A percentile compares a stretch with the other conserved stretches of the same genome.
phyloP scores from a whole-genome alignment of 2,888 invertebrate genomes.

The Plagodis pulveraria region DNA sequence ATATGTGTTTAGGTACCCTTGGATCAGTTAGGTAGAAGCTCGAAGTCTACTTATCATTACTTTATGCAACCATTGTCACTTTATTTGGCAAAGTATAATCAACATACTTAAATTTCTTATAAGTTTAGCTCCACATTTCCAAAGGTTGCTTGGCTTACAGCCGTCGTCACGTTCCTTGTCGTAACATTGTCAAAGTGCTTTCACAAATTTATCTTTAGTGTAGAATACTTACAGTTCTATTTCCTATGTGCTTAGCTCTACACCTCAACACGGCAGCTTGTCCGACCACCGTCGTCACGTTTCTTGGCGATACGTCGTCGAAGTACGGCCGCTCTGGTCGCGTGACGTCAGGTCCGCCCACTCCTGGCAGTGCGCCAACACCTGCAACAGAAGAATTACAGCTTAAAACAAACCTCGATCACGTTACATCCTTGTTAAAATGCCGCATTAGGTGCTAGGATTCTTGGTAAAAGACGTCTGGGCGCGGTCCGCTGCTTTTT shows the following conservation, averaged over 20 bases:
- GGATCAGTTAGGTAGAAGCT: no score
- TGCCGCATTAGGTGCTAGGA: no score
- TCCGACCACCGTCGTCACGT: conserved; percentile 93
- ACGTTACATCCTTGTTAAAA: no score
- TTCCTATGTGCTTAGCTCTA: conserved; percentile 93
- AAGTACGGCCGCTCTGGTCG: conserved; percentile 90
- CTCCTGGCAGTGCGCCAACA: conserved; percentile 57
- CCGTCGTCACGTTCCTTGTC: neutral
- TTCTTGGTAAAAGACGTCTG: no score
- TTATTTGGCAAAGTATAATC: no score
- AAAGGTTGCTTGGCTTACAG: neutral
- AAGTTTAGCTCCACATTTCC: no score
- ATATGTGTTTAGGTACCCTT: no score
- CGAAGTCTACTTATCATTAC: no score
- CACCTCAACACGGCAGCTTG: conserved; percentile 92
- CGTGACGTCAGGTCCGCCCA: conserved; percentile 57
- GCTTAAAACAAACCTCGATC: neutral
- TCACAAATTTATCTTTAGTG: neutral
- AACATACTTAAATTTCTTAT: no score
- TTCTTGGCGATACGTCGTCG: conserved; percentile 92
- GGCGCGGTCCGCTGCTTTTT: no score
- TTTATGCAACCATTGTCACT: no score
- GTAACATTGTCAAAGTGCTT: neutral
- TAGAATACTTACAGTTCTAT: conserved; percentile 89
- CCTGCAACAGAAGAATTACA: conserved; percentile 47